phyloP scores from a whole-genome alignment of 2,113 vertebrate genomes.

The Rynchops niger region DNA sequence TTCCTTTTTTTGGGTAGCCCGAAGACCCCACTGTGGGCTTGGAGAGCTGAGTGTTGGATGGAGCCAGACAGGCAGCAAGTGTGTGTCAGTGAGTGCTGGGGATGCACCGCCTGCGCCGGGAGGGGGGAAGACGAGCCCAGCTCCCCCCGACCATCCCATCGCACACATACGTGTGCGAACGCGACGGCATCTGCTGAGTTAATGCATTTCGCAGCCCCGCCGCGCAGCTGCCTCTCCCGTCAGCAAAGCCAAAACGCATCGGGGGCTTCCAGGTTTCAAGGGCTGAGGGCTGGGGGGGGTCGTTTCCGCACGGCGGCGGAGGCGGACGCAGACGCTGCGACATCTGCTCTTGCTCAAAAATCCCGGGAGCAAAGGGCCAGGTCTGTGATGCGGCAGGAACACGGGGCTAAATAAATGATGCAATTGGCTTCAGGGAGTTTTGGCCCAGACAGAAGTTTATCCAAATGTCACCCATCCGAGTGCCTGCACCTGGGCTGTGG shows the following conservation, averaged over 20 bases:
- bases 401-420: background rate
- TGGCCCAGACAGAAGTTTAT: background rate
- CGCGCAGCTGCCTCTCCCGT: background rate
- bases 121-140: background rate
- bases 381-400: background rate
- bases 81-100: rapidly evolving
- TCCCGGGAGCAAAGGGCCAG: background rate
- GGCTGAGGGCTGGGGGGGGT: background rate
- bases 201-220: slow-evolving; percentile 2
- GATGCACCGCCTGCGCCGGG: rapidly evolving
- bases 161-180: rapidly evolving
- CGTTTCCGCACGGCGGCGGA: background rate
- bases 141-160: background rate
- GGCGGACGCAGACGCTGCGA: background rate
- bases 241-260: background rate
- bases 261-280: background rate
- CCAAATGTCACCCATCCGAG: background rate
- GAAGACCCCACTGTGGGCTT: rapidly evolving
- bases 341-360: slow-evolving; percentile 52
- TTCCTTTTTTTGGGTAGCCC: background rate
- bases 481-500: background rate
- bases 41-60: background rate
- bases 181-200: background rate
- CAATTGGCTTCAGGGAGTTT: background rate
- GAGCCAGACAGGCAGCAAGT: background rate